phyloP scores from a whole-genome alignment of 2,113 vertebrate species.

The Haemorhous mexicanus region DNA sequence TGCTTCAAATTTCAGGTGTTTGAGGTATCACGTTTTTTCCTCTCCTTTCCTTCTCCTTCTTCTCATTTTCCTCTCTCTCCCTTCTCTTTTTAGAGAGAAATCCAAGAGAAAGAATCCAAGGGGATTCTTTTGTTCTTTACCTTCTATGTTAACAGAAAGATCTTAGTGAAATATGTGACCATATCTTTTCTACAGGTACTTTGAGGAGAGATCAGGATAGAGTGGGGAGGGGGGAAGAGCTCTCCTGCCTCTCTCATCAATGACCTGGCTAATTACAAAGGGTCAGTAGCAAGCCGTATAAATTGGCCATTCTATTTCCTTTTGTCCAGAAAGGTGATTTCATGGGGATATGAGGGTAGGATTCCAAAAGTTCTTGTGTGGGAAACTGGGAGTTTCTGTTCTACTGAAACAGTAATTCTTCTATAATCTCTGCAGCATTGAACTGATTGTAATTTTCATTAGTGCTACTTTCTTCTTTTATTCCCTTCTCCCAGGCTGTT shows the following conservation, averaged over 20 bases:
- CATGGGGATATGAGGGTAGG: not conserved
- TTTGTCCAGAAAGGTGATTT: slow-evolving; percentile 1
- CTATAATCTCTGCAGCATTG: not conserved
- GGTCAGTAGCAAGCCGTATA: not conserved
- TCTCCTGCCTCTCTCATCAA: not conserved
- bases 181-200: not conserved
- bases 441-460: slow-evolving; percentile 31
- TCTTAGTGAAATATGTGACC: not conserved
- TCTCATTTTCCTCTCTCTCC: not conserved
- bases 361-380: not conserved
- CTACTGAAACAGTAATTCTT: slow-evolving; percentile 8
- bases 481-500: not conserved
- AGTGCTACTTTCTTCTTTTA: not conserved
- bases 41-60: not conserved
- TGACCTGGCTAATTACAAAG: not conserved
- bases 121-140: not conserved
- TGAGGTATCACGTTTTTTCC: not conserved
- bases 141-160: not conserved
- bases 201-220: not conserved
- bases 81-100: not conserved
- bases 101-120: not conserved
- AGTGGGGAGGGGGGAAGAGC: not conserved
- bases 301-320: not conserved
- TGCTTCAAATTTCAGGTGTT: not conserved
- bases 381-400: slow-evolving; percentile 2